These are phyloP conservation scores for Clinocottus analis DNA, from an alignment of 2,113 vertebrate genomes.

Conservation along the genomic window DNA sequence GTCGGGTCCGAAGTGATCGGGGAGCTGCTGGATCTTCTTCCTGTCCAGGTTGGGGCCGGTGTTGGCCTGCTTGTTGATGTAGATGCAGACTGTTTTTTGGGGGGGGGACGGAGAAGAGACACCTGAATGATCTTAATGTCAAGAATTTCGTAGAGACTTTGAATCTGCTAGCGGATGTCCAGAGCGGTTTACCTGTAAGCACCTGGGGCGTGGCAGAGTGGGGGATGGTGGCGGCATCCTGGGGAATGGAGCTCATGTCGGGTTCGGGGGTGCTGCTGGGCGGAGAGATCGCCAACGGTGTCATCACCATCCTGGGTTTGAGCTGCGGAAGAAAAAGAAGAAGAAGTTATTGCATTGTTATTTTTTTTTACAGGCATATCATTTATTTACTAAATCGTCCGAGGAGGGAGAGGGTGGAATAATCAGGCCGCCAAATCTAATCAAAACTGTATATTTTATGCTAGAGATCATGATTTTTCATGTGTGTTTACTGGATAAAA, in stretches of 20 bases:
- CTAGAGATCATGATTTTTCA: too few species aligned
- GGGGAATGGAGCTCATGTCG: slow-evolving; percentile 93
- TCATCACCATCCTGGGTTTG: slow-evolving; percentile 92
- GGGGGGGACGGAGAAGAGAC: too few species aligned
- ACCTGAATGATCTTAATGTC: background rate
- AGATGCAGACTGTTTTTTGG: slow-evolving; percentile 93
- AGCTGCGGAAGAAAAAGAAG: slow-evolving; percentile 82
- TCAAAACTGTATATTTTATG: background rate
- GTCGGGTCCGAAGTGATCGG: slow-evolving; percentile 93
- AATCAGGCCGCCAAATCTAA: background rate
- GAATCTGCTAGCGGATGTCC: background rate
- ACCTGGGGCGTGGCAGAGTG: slow-evolving; percentile 88
- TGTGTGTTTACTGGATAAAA: background rate
- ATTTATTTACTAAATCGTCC: slow-evolving; percentile 21
- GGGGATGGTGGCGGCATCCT: slow-evolving; percentile 93
- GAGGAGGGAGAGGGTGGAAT: background rate
- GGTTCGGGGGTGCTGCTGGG: slow-evolving; percentile 93
- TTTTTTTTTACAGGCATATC: slow-evolving; percentile 10
- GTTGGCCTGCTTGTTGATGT: slow-evolving; percentile 94
- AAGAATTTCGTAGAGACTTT: background rate
- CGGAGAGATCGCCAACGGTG: slow-evolving; percentile 92
- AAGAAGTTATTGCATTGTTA: slow-evolving; percentile 12
- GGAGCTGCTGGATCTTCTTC: slow-evolving; percentile 94
- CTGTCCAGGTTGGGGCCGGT: slow-evolving; percentile 93
- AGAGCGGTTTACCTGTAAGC: slow-evolving; percentile 87